phyloP scores from a whole-genome alignment of 2,888 invertebrate species.

The Eutolmus rufibarbis region DNA sequence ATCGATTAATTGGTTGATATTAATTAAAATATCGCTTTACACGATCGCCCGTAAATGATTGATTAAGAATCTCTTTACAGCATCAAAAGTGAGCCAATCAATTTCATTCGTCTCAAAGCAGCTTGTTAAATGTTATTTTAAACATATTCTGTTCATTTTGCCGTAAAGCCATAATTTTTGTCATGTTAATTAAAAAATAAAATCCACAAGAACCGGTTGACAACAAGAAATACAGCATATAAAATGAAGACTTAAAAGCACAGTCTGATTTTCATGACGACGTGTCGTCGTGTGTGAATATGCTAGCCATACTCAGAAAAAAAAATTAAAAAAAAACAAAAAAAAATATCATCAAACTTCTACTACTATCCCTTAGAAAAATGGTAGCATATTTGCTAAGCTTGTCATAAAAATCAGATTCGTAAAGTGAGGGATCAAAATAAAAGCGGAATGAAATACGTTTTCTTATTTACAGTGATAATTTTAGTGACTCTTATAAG shows the following conservation, averaged over 20 bases:
- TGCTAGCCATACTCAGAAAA: background rate
- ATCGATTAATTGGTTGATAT: background rate
- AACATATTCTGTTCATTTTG: background rate
- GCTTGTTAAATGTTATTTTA: background rate
- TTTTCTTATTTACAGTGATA: conserved; percentile 12
- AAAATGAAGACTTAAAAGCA: background rate
- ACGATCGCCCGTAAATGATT: background rate
- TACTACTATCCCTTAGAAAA: background rate
- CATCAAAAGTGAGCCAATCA: background rate
- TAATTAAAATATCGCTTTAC: background rate
- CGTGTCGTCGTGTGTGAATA: conserved; percentile 36
- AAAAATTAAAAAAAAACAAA: background rate
- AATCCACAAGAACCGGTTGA: background rate
- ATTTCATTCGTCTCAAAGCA: background rate
- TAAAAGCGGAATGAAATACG: background rate
- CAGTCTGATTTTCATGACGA: conserved; percentile 12
- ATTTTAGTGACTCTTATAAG: background rate
- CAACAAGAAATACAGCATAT: background rate
- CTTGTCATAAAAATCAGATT: conserved; percentile 12
- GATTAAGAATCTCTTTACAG: background rate
- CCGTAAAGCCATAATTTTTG: background rate
- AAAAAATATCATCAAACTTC: conserved; percentile 20
- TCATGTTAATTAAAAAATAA: background rate
- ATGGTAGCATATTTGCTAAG: conserved; percentile 34
- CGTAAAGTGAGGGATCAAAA: background rate